Percentiles rank a stretch among this genome's conserved stretches.
These are phyloP conservation scores for Eupleurogrammus muticus DNA, from an alignment of 2,797 vertebrate species.

Conservation along the genomic window DNA sequence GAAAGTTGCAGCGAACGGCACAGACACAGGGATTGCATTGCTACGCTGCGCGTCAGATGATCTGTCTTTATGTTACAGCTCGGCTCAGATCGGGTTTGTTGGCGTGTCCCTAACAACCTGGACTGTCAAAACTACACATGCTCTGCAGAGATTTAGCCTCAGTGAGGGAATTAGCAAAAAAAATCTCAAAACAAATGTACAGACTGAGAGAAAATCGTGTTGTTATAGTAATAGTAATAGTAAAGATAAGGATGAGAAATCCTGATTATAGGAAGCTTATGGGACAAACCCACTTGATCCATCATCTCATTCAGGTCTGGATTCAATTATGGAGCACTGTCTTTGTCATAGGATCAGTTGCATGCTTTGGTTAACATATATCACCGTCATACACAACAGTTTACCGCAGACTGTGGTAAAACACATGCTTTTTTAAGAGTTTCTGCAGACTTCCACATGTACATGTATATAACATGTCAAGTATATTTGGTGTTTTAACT, in stretches of 20 bases:
- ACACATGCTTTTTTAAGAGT: not conserved
- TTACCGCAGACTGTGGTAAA: slow-evolving; percentile 10
- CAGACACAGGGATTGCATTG: slow-evolving; percentile 38
- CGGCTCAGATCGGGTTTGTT: slow-evolving; percentile 46
- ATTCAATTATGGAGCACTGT: slow-evolving; percentile 49
- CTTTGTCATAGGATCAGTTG: slow-evolving; percentile 32
- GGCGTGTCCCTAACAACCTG: slow-evolving; percentile 40
- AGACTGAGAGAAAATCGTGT: slow-evolving; percentile 54
- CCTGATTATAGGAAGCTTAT: slow-evolving; percentile 60
- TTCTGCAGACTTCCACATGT: not conserved
- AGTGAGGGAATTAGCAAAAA: slow-evolving; percentile 57
- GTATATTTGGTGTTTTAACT: too few relatives aligned
- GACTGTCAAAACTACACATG: slow-evolving; percentile 54
- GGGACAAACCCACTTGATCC: slow-evolving; percentile 56
- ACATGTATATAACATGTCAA: not conserved
- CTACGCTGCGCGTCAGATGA: slow-evolving; percentile 13
- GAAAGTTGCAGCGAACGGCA: slow-evolving; percentile 16
- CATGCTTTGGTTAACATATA: not conserved
- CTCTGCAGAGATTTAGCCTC: slow-evolving; percentile 63
- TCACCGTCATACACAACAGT: slow-evolving; percentile 4
- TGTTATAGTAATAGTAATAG: slow-evolving; percentile 65
- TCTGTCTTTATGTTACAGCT: slow-evolving; percentile 20
- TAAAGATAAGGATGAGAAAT: slow-evolving; percentile 68
- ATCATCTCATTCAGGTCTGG: slow-evolving; percentile 56
- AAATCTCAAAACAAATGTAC: slow-evolving; percentile 74